Evolutionary conservation across 2,797 vertebrate genomes (phyloP), one percentile per base, ranked within the genome.

Genomic region (Phoeniculus purpureus): DNA sequence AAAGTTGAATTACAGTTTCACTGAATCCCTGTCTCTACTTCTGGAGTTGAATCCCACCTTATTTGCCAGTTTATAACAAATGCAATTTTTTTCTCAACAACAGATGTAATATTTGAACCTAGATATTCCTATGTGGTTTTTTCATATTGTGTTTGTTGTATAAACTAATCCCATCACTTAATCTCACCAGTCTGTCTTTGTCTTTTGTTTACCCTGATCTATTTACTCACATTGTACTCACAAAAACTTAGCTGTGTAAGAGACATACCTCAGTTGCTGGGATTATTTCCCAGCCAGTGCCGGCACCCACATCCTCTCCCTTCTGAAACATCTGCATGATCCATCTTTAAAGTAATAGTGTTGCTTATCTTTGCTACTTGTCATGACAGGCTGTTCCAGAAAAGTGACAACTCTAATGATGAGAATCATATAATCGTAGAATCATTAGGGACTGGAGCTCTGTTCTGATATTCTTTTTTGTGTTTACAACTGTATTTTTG

Each of bases 81-180:
- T 16, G 3, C 5, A 45, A 0, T 82, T 85, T 81, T 90, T 27
- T 58, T 34, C 31, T 74, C 10, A 58, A 34, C 9, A 43, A 15
- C 52, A 70, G 31, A 26, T 70, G 40, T 14, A 81, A 5, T 76
- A 51, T 74, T 82, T 95, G 29, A 40, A 80, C 45, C 4, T 15
- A 73, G 11, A 59, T 92, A 48, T 31, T 68, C n/a, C 19, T 48
- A 1, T 70, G 68, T 34, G 23, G 18, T 79, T 66, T 82, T 52
- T 84, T 93, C 34, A 9, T 56, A 18, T 17, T 81, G 10, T 70
- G 8, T 75, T 92, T 81, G 14, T 85, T 85, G 45, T 58, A 43
- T 81, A 62, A 79, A 81, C 29, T 59, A 68, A 75, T 77, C 43
- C 16, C 20, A 34, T 86, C 20, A 48, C 43, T 91, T 81, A 78